A percentile compares a stretch with the other conserved stretches of the same genome.
These are phyloP conservation scores for Polyergus mexicanus DNA, from an alignment of 1,140 invertebrate species.

Conservation along the genomic window DNA sequence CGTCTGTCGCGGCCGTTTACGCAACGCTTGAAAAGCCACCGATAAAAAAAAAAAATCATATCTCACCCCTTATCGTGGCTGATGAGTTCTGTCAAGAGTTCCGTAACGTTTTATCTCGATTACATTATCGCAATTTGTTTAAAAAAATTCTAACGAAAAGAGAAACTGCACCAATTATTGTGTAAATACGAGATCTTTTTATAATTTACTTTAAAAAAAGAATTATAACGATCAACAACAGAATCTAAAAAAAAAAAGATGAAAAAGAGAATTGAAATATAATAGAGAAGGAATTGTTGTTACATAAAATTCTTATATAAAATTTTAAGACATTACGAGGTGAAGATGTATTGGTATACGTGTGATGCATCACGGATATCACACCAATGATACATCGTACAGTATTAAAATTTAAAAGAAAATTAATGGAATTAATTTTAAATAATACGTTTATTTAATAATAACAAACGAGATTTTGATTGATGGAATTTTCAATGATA, in stretches of 20 bases:
- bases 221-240: background rate
- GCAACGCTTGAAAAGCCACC: constrained; percentile 41
- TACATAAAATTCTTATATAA: background rate
- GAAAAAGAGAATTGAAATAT: background rate
- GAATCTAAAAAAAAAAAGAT: background rate
- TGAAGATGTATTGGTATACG: background rate
- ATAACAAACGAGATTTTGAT: background rate
- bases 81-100: constrained; percentile 44
- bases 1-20: background rate
- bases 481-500: background rate
- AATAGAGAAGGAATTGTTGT: background rate
- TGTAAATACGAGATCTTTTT: background rate
- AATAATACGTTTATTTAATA: background rate
- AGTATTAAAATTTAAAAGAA: background rate
- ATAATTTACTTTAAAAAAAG: background rate
- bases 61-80: constrained; percentile 46
- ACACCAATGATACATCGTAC: background rate
- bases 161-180: background rate
- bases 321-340: background rate
- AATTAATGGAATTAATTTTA: constrained; percentile 8
- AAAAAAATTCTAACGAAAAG: background rate
- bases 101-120: constrained; percentile 4
- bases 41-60: constrained; percentile 66
- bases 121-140: constrained; percentile 25
- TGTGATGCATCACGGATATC: too few relatives aligned